A percentile compares a stretch with the other conserved stretches of the same genome.
Conservation (phyloP, 37 sponge, comb jelly and placozoan genomes). For the Chondrosia reniformis region DNA sequence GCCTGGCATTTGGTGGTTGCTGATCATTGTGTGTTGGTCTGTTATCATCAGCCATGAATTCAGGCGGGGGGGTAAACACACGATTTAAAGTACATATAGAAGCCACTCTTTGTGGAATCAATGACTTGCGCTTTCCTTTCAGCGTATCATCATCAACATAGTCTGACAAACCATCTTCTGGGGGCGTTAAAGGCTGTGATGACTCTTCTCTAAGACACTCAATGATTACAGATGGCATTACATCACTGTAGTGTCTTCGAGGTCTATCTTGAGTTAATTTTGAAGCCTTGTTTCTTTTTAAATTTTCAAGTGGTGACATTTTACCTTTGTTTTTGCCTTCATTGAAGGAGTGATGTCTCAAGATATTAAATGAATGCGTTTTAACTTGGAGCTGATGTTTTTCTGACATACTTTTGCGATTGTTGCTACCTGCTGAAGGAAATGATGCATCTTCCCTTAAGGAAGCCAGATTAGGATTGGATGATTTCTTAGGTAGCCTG, state of each 20-base stretch:
- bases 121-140: no score
- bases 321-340: neutral
- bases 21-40: neutral
- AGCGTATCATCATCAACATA: no score
- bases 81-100: neutral
- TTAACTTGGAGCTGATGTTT: no score
- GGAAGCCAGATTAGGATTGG: neutral
- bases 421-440: no score
- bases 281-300: no score
- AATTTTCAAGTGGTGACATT: neutral
- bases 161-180: no score
- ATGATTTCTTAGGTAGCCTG: neutral
- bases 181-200: no score
- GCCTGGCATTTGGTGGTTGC: neutral
- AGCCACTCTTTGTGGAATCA: no score
- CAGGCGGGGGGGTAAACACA: conserved; percentile 9
- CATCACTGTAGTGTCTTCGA: neutral
- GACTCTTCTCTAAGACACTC: neutral
- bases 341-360: neutral
- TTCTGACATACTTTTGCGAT: no score
- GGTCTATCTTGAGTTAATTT: neutral
- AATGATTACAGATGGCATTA: neutral
- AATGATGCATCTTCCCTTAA: no score
- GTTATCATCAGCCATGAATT: neutral
- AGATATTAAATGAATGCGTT: neutral